These are phyloP conservation scores for Automeris io DNA, from an alignment of 2,888 invertebrate species.

Conservation along the genomic window DNA sequence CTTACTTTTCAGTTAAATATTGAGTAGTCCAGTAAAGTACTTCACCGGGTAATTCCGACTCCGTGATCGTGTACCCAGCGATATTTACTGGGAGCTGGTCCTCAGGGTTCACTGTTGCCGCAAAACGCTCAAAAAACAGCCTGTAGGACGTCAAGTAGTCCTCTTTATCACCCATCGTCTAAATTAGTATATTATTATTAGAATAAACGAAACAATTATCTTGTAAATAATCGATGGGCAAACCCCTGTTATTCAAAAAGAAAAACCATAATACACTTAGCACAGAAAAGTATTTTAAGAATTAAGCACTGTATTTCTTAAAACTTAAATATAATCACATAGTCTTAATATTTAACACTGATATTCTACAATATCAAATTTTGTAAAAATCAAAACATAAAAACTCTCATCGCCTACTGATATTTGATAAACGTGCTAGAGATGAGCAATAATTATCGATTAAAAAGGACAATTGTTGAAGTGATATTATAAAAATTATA, in stretches of 20 bases:
- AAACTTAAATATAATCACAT: constrained; percentile 24
- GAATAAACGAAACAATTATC: constrained; percentile 22
- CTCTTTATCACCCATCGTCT: constrained; percentile 75
- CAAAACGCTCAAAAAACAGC: constrained; percentile 84
- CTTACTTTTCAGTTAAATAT: constrained; percentile 87
- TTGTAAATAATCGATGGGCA: constrained; percentile 42
- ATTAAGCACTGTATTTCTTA: constrained; percentile 26
- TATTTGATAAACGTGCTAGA: too few relatives aligned
- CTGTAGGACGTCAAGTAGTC: constrained; percentile 83
- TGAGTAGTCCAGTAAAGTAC: constrained; percentile 86
- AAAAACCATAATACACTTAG: constrained; percentile 19
- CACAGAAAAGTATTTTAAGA: constrained; percentile 16
- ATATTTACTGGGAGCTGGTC: constrained; percentile 86
- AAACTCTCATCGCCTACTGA: constrained; percentile 35
- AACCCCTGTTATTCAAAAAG: constrained; percentile 24
- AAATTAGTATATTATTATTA: constrained; percentile 10
- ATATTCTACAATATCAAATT: constrained; percentile 20
- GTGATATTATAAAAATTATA: too few relatives aligned
- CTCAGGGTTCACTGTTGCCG: constrained; percentile 80
- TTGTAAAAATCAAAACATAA: constrained; percentile 53
- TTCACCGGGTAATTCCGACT: constrained; percentile 84
- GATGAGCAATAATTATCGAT: too few relatives aligned
- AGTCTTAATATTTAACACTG: constrained; percentile 16
- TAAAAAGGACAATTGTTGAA: too few relatives aligned
- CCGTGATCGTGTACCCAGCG: constrained; percentile 81